Evolutionary conservation across 2,797 vertebrate species (phyloP), one percentile per base, ranked within the genome.

Genomic region (Pogonophryne albipinna): DNA sequence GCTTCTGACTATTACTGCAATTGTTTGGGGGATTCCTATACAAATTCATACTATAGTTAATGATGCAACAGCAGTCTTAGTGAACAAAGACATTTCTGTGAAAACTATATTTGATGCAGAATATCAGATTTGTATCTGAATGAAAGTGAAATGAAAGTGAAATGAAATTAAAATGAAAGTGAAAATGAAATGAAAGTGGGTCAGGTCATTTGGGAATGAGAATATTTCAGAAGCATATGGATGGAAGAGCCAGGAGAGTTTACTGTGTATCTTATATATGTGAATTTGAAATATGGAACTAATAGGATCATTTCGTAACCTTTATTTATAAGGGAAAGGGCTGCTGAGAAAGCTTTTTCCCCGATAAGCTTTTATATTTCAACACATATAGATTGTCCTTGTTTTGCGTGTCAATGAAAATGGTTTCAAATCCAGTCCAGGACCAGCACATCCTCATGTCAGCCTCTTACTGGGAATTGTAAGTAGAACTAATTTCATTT

Each of bases 81-180:
- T 3, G 38, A 68, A 56, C 64, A 56, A 0, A 13, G 14, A 1
- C 1, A 19, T 66, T 44, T 44, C 44, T n/a, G 45, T 0, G 1
- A 41, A 51, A 38, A 23, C 10, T 59, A 5, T 38, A 34, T 60
- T 14, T 15, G 13, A 27, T 27, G 27, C 27, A 27, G 27, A 27
- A 27, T 27, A 27, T 27, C 27, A 27, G 4, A 27, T 27, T 38
- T 38, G 5, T 6, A 66, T 64, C 17, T 65, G 44, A 46, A 17
- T 68, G 45, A 51, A 85, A 82, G 64, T 79, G n/a, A n/a, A 46
- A 17, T 68, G 45, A 51, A 85, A 82, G 64, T 79, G n/a, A n/a
- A n/a, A n/a, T n/a, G n/a, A n/a, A n/a, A n/a, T n/a, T n/a, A n/a
- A n/a, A n/a, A n/a, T n/a, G n/a, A n/a, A n/a, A n/a, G n/a, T n/a